Evolutionary conservation across 2,113 vertebrate species (phyloP), one percentile per base, ranked within the genome.

Genomic region (Perca flavescens): DNA sequence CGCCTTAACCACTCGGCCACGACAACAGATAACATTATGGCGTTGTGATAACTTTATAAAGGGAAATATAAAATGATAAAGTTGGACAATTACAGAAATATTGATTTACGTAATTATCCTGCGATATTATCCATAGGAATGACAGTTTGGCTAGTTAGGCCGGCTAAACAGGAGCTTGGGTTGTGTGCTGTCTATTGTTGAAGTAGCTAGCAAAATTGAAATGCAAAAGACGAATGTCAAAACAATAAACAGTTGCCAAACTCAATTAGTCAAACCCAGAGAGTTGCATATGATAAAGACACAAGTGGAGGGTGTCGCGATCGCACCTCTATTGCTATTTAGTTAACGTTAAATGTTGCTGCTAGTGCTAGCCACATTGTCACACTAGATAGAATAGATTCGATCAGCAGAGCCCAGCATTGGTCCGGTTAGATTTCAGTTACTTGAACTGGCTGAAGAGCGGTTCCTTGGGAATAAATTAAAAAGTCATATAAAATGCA

Each of bases 1-100:
- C 96, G 96, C 97, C 91, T 94, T 93, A 94, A 94, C 93, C 91
- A 93, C 93, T 94, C 90, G 92, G 92, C 92, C 92, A 94, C 89
- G 90, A 93, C 93, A 93, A 93, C 40, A 43, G 10, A 11, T 3
- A 11, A 9, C 1, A 2, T 8, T 8, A 8, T 7, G 0, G 40
- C n/a, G n/a, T 0, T 0, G 10, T 11, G 10, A 0, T 3, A 11
- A 3, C 2, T 3, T 0, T 34, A 34, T 34, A 34, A 34, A 34
- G 34, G 5, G 0, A 6, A 6, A 6, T 34, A 6, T 34, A 6
- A 6, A 34, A 6, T 6, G 34, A 34, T 34, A 34, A 34, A 34
- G 34, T 6, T 34, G 34, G 34, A 34, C 34, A 6, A 1, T 34
- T 34, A 34, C 6, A 31, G 31, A 6, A 6, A 34, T 5, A 34